Evolutionary conservation across 2,888 invertebrate genomes (phyloP), one percentile per base, ranked within the genome.

Genomic region (Cerceris rybyensis): DNA sequence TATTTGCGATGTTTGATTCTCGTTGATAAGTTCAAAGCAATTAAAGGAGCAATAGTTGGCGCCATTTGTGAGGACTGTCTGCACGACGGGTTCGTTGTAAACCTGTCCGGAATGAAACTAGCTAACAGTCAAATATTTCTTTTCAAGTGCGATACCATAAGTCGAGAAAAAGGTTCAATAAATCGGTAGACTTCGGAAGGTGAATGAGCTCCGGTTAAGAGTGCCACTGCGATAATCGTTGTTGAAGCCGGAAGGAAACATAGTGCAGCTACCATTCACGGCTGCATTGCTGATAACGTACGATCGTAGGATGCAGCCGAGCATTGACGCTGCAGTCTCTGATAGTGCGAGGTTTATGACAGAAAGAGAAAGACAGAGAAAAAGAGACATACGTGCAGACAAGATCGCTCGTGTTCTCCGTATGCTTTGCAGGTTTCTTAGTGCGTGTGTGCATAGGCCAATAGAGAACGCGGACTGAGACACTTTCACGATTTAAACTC

Each of bases 231-330:
- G 81, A 75, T 81, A 78, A 72, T 60, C 8, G 55, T 54, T 28
- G 50, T 68, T 69, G 77, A 72, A 82, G 77, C 70, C 75, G 84
- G 85, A 85, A 85, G 82, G 82, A 85, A 84, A 69, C 60, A 76
- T 16, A 59, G 57, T 60, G 54, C 54, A 58, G 63, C 82, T 82
- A 76, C 65, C 64, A 77, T 75, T 68, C 73, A 43, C 46, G 28
- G 71, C 58, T 28, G 50, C 54, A 63, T 57, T 49, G 9, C 67
- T 73, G 85, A 84, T 85, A 85, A 78, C 72, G 58, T 17, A 17
- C 66, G 81, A 76, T 80, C 81, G 83, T 84, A 78, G 82, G 86
- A 85, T 79, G 83, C 78, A 78, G 59, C 74, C 74, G 82, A 82
- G 78, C 81, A 70, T 86, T 81, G 82, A 84, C 79, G 82, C 78